Evolutionary conservation across 2,888 invertebrate species (phyloP), one percentile per base, ranked within the genome.

Genomic region (Acleris cristana): DNA sequence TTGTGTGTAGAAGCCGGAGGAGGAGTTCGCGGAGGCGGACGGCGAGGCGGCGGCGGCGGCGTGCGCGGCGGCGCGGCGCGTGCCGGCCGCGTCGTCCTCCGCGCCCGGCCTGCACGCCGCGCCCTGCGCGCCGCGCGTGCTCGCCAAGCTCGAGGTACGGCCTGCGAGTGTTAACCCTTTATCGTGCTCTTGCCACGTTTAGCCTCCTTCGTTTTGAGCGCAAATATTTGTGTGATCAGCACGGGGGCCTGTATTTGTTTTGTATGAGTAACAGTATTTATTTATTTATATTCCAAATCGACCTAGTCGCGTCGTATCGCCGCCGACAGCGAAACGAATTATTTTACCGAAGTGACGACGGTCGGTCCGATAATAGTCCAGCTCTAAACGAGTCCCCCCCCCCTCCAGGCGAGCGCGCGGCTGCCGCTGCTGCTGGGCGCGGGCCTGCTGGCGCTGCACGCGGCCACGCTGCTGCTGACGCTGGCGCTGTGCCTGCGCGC

Each of bases 401-500:
- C 8, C 6, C 1, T 3, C 10, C 60, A 65, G 65, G 3, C 40
- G 26, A 72, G 65, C 51, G 77, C 76, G 58, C 74, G 85, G 55
- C 82, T 68, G 18, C 89, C 88, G 77, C 86, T 88, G 70, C 79
- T 76, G 66, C 79, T 75, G 53, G 85, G 70, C 66, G 89, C 74
- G 61, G 86, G 83, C 79, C 83, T 89, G 81, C 80, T 83, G 69
- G 87, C 79, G 53, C 79, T 82, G 79, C 91, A 88, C 80, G 85
- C 80, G 71, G 74, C 79, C 48, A 78, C 89, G 77, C 81, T 90
- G 80, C 82, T 89, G 80, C 87, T 90, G 58, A 77, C 89, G 70
- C 82, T 85, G 52, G 87, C 88, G 78, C 83, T 90, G 72, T 87
- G 87, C 68, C 85, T 87, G 76, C 86, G 85, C 77, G 83, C 85